Percentiles rank a stretch among this genome's conserved stretches.
These are phyloP conservation scores for Mimachlamys varia DNA, from an alignment of 2,888 invertebrate genomes.

Conservation along the genomic window DNA sequence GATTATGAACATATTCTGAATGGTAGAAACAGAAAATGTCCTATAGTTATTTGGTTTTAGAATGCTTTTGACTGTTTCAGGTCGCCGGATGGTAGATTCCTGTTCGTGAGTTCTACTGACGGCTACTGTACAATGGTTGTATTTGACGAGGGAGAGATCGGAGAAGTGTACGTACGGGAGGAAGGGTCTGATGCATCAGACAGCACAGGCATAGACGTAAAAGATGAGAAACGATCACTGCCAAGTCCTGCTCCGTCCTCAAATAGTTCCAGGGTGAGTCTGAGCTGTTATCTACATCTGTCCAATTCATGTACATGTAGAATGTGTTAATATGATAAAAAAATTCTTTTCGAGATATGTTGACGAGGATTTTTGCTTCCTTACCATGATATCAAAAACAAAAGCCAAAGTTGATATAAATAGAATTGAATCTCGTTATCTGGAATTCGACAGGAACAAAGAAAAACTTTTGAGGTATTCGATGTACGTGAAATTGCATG, in stretches of 20 bases:
- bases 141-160: constrained; percentile 90
- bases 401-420: no score
- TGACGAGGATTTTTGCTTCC: no score
- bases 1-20: no score
- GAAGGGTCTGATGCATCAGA: constrained; percentile 19
- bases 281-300: not conserved
- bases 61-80: constrained; percentile 75
- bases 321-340: no score
- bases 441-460: no score
- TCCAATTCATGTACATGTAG: not conserved
- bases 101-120: constrained; percentile 93
- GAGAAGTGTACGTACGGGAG: constrained; percentile 82
- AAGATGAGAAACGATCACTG: constrained; percentile 40
- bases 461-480: no score
- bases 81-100: constrained; percentile 89
- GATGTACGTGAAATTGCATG: no score
- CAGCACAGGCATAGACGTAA: not conserved
- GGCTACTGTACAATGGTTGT: constrained; percentile 93
- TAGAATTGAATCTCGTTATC: no score
- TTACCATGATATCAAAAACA: no score
- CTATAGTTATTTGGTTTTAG: no score
- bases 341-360: no score
- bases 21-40: no score
- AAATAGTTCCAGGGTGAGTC: constrained; percentile 45
- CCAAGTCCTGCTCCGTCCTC: constrained; percentile 46